Percentiles rank a stretch among this genome's conserved stretches.
These are phyloP conservation scores for Campoplex capitator DNA, from an alignment of 2,888 invertebrate genomes.

Conservation along the genomic window DNA sequence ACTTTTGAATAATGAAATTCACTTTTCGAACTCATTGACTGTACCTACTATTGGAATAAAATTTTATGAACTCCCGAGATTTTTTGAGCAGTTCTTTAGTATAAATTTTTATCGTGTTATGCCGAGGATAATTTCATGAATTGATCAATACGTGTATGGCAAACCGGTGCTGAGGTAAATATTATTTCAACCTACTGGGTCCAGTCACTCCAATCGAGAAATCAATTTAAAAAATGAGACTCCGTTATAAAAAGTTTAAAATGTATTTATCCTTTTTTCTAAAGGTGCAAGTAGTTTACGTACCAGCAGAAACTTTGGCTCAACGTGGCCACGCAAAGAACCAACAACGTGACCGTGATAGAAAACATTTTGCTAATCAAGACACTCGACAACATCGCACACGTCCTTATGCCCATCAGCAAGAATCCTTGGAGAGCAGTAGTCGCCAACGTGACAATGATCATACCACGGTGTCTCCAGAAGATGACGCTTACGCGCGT, in stretches of 20 bases:
- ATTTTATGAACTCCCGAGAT: too few species aligned
- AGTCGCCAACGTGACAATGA: conserved; percentile 43
- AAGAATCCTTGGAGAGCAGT: conserved; percentile 52
- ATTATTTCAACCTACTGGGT: not conserved
- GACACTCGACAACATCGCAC: conserved; percentile 72
- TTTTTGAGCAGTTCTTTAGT: too few species aligned
- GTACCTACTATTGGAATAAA: too few species aligned
- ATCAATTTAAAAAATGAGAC: not conserved
- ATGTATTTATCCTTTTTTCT: conserved; percentile 1
- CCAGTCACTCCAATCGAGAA: not conserved
- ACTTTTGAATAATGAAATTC: not conserved
- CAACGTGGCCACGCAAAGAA: conserved; percentile 83
- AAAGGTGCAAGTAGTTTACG: conserved; percentile 91
- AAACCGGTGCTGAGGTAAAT: not conserved
- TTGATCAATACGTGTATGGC: too few species aligned
- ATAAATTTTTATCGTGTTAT: too few species aligned
- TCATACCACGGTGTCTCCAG: conserved; percentile 52
- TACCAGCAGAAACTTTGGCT: conserved; percentile 91
- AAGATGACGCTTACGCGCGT: conserved; percentile 76
- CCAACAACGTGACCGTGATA: conserved; percentile 74
- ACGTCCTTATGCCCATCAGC: conserved; percentile 66
- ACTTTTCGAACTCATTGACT: not conserved
- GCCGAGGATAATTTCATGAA: too few species aligned
- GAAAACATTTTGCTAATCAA: conserved; percentile 74
- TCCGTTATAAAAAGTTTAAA: not conserved